Evolutionary conservation across 1,140 invertebrate species (phyloP).

Genomic region (Euwallacea similis): DNA sequence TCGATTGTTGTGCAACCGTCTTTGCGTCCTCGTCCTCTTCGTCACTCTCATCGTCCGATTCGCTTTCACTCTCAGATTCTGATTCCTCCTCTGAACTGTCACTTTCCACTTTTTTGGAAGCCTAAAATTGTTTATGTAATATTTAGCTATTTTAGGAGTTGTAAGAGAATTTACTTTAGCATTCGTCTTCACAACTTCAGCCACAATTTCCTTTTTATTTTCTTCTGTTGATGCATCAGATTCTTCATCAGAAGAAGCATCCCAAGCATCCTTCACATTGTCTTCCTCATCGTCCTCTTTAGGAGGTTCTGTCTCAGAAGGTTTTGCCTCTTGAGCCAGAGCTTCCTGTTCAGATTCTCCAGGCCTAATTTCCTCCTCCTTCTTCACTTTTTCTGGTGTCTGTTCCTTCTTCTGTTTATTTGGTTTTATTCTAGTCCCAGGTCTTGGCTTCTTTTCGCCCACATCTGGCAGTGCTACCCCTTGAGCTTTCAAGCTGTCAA

Average conservation of each 20-base stretch:
- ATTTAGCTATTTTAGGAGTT: too few species aligned
- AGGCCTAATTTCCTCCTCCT: constrained; percentile 6
- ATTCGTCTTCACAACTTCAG: too few species aligned
- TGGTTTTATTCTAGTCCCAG: constrained; percentile 72
- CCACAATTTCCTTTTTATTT: neutral
- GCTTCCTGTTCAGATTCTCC: constrained; percentile 22
- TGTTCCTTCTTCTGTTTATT: constrained; percentile 67
- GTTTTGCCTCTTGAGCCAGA: constrained; percentile 28
- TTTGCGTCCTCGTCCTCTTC: constrained; percentile 60
- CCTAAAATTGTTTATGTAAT: neutral
- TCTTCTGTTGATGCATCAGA: constrained; percentile 58
- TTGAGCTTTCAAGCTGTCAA: constrained; percentile 85
- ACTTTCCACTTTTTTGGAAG: constrained; percentile 14
- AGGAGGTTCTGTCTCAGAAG: constrained; percentile 34
- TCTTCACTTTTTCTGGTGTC: constrained; percentile 10
- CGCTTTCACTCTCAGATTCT: constrained; percentile 52
- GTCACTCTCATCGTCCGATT: constrained; percentile 53
- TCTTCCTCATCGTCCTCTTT: constrained; percentile 38
- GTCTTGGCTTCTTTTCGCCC: constrained; percentile 70
- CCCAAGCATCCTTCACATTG: constrained; percentile 53
- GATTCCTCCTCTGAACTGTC: constrained; percentile 59
- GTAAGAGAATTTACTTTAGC: too few species aligned
- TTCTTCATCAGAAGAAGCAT: constrained; percentile 55
- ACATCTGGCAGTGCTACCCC: constrained; percentile 71
- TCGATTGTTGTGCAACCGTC: constrained; percentile 67